Percentiles rank a stretch among this genome's conserved stretches.
Conservation (phyloP, 2,797 vertebrate species). For the Gymnoscopelus microlampas region DNA sequence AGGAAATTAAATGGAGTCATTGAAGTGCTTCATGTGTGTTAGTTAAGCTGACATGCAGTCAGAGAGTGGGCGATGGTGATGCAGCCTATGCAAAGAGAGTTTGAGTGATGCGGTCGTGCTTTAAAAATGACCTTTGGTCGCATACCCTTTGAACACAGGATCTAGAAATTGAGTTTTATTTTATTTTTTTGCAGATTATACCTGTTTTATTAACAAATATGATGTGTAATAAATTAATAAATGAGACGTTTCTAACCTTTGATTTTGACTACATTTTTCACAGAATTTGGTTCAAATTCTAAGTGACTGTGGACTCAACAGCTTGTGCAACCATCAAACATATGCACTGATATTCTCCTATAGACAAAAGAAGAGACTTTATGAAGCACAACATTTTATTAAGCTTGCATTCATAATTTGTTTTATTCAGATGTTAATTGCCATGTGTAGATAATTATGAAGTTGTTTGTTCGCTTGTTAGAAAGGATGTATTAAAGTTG, state of each 20-base stretch:
- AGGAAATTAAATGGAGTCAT: conserved; percentile 58
- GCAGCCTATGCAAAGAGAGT: conserved; percentile 76
- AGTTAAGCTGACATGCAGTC: conserved; percentile 46
- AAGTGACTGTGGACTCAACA: neutral
- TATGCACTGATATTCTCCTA: neutral
- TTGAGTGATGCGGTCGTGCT: conserved; percentile 65
- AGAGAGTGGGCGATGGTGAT: conserved; percentile 51
- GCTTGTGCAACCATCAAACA: conserved; percentile 18
- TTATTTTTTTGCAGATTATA: conserved; percentile 78
- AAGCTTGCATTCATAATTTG: too few relatives aligned
- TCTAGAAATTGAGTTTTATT: conserved; percentile 65
- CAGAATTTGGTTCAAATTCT: neutral
- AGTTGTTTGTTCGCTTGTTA: too few relatives aligned
- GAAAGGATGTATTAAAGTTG: too few relatives aligned
- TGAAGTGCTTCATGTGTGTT: conserved; percentile 44
- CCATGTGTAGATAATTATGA: too few relatives aligned
- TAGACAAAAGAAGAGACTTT: neutral
- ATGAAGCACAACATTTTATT: too few relatives aligned
- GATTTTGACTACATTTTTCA: conserved; percentile 13
- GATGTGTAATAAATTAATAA: conserved; percentile 77
- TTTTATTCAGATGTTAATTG: neutral
- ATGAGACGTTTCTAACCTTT: conserved; percentile 71
- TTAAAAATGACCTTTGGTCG: conserved; percentile 55
- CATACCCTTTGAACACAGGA: conserved; percentile 62
- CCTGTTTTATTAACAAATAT: conserved; percentile 82